A percentile compares a stretch with the other conserved stretches of the same genome.
Evolutionary conservation across 1,140 invertebrate species (phyloP).

Genomic region (Coelopa frigida): DNA sequence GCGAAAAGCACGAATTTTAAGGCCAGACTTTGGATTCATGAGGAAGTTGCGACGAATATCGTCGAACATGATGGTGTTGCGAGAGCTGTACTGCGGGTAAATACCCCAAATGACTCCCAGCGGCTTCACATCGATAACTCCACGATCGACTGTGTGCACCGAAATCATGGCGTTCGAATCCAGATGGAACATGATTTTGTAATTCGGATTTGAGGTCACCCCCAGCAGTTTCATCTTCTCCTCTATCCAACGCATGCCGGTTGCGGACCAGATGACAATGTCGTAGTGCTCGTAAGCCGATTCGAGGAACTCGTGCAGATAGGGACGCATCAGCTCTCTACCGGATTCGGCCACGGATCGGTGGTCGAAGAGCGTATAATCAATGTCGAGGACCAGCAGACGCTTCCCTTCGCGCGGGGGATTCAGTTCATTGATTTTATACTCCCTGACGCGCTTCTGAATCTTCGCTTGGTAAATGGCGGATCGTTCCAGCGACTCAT

Average conservation of each 20-base stretch:
- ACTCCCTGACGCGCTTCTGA: slow-evolving; percentile 75
- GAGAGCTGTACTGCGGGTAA: slow-evolving; percentile 75
- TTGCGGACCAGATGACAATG: slow-evolving; percentile 91
- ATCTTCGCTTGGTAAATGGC: slow-evolving; percentile 68
- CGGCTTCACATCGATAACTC: slow-evolving; percentile 78
- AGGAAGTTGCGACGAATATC: slow-evolving; percentile 95
- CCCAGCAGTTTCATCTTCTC: slow-evolving; percentile 94
- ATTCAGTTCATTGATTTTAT: slow-evolving; percentile 77
- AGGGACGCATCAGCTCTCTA: slow-evolving; percentile 89
- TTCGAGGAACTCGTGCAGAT: slow-evolving; percentile 88
- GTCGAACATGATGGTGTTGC: slow-evolving; percentile 98
- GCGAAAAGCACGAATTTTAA: slow-evolving; percentile 83
- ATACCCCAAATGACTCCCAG: slow-evolving; percentile 96
- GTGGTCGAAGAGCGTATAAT: slow-evolving; percentile 96
- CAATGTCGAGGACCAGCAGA: slow-evolving; percentile 90
- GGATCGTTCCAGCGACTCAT: slow-evolving; percentile 50
- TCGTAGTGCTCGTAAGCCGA: slow-evolving; percentile 85
- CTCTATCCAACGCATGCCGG: slow-evolving; percentile 97
- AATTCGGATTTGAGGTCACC: slow-evolving; percentile 71
- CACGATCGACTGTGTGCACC: slow-evolving; percentile 60
- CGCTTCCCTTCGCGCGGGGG: slow-evolving; percentile 77
- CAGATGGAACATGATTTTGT: slow-evolving; percentile 89
- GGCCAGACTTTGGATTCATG: slow-evolving; percentile 93
- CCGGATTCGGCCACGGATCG: slow-evolving; percentile 83
- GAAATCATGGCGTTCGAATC: slow-evolving; percentile 93